Evolutionary conservation across 2,113 vertebrate genomes (phyloP), one percentile per base, ranked within the genome.

Genomic region (Megaceryle torquata): DNA sequence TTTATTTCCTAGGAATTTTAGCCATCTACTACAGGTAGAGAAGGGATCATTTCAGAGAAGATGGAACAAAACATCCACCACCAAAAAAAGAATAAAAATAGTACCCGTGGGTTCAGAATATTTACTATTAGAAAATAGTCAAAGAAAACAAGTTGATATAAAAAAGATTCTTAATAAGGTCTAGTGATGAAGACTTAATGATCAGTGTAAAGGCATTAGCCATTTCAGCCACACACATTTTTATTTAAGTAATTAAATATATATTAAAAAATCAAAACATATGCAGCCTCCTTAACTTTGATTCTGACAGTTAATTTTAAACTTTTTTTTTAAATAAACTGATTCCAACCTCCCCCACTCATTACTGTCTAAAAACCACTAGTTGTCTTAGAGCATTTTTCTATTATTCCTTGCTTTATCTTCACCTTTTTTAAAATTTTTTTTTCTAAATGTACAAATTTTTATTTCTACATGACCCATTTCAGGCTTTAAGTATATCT

Each of bases 31-130:
- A 90, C 63, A 92, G 31, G 65, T 43, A 91, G 16, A 85, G 20
- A 80, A 78, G 35, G 33, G 70, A 91, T 85, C 15, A 91, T 80
- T 94, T 82, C 77, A 87, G 69, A 74, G 65, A 96, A 88, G 70
- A 95, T 3, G 50, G 46, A 92, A 82, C 17, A 77, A 94, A 96
- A 57, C 54, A 77, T 35, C 86, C 89, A 91, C 46, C 86, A 94
- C 81, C 89, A 92, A 90, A 90, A 84, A 88, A 22, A 54, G 61
- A n/a, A 88, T 51, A 71, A 67, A 86, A 67, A 68, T 26, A 61
- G 20, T 65, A 79, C 35, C 44, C 74, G 31, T n/a, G 89, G 9
- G 10, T 72, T 86, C 41, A 95, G 71, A 85, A 28, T 53, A 85
- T 19, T 33, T 82, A 11, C 77, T 95, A 76, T 44, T 69, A 91